Conservation (phyloP, 2,113 vertebrate genomes). For the Zingel zingel region DNA sequence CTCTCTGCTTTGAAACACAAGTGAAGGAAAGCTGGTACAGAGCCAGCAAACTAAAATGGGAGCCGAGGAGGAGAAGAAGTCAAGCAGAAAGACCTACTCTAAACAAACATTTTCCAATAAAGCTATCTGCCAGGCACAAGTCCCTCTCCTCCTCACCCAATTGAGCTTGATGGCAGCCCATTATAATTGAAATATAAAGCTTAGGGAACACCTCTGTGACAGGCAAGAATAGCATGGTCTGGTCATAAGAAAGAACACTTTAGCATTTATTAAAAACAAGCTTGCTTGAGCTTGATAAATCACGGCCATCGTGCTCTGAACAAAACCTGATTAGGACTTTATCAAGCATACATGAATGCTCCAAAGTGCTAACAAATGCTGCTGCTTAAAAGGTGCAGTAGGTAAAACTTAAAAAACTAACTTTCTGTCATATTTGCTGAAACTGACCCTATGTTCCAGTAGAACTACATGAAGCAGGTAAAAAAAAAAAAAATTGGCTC, state of each 20-base stretch:
- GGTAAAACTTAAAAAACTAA: no score
- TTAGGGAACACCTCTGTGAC: constrained; percentile 60
- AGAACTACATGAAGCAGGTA: no score
- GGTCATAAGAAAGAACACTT: constrained; percentile 42
- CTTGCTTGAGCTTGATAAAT: constrained; percentile 64
- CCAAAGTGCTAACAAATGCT: constrained; percentile 30
- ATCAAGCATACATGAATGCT: constrained; percentile 32
- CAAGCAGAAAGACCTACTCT: constrained; percentile 68
- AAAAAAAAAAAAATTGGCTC: no score
- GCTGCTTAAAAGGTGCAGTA: not conserved
- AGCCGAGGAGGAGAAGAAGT: constrained; percentile 51
- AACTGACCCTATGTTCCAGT: no score
- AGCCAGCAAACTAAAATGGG: constrained; percentile 68
- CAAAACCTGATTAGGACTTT: constrained; percentile 49
- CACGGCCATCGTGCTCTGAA: constrained; percentile 28
- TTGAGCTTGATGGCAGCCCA: constrained; percentile 60
- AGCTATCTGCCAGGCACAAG: constrained; percentile 68
- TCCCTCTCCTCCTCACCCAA: constrained; percentile 59
- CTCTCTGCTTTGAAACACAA: constrained; percentile 45
- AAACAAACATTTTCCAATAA: constrained; percentile 74
- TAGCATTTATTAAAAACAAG: constrained; percentile 54
- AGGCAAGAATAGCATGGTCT: constrained; percentile 25
- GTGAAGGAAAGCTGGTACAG: constrained; percentile 49
- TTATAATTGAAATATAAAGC: constrained; percentile 72
- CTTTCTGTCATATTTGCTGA: no score